These are phyloP conservation scores for Gorilla gorilla DNA, from an alignment of 2,113 vertebrate genomes.

Conservation along the genomic window DNA sequence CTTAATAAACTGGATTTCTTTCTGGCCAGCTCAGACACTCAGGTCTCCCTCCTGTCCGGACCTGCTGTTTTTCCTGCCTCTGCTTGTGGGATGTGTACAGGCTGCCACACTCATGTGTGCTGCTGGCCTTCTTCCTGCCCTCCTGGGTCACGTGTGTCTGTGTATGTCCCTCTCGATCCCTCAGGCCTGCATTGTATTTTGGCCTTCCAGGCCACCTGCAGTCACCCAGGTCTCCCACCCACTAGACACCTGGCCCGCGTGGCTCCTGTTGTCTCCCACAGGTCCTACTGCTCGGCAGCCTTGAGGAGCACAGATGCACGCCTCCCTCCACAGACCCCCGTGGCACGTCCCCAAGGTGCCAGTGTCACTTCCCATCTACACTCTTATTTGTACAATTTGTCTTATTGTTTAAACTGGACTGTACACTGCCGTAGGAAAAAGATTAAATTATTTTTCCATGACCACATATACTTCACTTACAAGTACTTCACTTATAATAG, in stretches of 20 bases:
- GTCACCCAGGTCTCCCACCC: background rate
- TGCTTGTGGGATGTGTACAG: too few species aligned
- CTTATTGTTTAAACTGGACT: background rate
- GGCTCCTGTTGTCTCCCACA: fast-evolving
- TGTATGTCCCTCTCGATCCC: too few species aligned
- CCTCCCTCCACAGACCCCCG: background rate
- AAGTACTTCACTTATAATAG: background rate
- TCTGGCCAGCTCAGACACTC: background rate
- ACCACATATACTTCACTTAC: background rate
- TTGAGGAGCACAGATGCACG: background rate
- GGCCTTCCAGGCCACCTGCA: background rate
- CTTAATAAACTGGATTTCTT: background rate
- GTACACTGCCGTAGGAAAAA: background rate
- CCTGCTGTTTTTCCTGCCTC: too few species aligned
- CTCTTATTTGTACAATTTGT: background rate
- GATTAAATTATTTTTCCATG: background rate
- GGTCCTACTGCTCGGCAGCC: background rate
- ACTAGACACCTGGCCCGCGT: too few species aligned
- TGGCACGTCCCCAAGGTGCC: background rate
- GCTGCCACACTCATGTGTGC: too few species aligned
- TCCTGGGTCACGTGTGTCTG: background rate
- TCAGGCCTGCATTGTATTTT: background rate
- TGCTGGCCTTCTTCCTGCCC: too few species aligned
- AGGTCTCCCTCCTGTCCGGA: background rate
- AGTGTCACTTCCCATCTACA: background rate